phyloP scores from a whole-genome alignment of 2,113 vertebrate species.

The Stercorarius parasiticus region DNA sequence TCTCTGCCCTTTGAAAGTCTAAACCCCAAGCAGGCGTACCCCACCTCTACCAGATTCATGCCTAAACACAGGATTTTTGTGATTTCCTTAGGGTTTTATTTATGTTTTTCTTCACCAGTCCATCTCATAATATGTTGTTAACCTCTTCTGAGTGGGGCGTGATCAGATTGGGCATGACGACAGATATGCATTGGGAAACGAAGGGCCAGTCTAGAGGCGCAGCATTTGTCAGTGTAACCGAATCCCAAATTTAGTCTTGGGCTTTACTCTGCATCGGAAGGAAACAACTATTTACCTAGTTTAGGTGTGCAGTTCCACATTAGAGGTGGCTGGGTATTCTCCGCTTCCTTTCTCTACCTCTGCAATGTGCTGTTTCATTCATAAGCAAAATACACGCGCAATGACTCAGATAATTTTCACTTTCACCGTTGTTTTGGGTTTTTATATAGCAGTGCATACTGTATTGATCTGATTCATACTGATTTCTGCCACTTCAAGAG shows the following conservation, averaged over 20 bases:
- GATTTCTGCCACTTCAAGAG: not conserved
- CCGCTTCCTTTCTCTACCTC: not conserved
- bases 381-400: not conserved
- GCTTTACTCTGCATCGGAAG: not conserved
- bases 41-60: not conserved
- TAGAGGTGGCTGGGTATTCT: not conserved
- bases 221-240: not conserved
- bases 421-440: not conserved
- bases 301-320: not conserved
- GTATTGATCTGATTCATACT: not conserved
- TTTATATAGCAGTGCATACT: not conserved
- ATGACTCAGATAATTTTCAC: not conserved
- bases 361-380: not conserved
- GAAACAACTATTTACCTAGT: not conserved
- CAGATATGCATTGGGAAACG: not conserved
- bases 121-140: not conserved
- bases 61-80: not conserved
- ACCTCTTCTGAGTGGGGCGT: not conserved
- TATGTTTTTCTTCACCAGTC: not conserved
- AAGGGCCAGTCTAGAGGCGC: not conserved
- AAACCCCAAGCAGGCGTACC: not conserved
- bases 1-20: not conserved
- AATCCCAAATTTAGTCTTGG: not conserved
- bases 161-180: not conserved
- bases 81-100: not conserved